A percentile compares a stretch with the other conserved stretches of the same genome.
Evolutionary conservation across 2,113 vertebrate genomes (phyloP).

Genomic region (Leucosticte australis): DNA sequence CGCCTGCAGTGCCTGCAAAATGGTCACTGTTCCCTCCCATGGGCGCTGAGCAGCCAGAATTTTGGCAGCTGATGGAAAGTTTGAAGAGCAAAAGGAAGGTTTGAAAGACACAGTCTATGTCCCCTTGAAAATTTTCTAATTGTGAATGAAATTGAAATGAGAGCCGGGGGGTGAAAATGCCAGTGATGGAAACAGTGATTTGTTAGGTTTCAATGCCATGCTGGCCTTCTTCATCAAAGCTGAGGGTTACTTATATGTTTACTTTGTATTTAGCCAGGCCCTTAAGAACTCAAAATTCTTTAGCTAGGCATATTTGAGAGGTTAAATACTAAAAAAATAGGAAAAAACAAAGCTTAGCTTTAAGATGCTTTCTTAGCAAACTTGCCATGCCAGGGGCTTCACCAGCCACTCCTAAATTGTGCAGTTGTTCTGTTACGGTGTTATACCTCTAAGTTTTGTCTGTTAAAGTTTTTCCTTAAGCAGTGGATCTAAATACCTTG

Average conservation of each 20-base stretch:
- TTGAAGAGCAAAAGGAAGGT: not conserved
- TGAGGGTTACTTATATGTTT: not conserved
- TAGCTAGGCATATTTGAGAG: not conserved
- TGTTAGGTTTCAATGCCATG: not conserved
- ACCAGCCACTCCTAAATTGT: not conserved
- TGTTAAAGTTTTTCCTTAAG: not conserved
- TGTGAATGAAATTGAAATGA: not conserved
- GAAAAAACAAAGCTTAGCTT: not conserved
- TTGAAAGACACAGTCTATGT: not conserved
- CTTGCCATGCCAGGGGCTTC: not conserved
- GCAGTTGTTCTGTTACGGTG: accelerated
- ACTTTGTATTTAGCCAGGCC: not conserved
- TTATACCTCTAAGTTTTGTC: not conserved
- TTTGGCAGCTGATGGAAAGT: not conserved
- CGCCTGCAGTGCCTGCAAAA: not conserved
- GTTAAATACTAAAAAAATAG: not conserved
- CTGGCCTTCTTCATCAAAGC: not conserved
- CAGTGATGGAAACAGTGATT: not conserved
- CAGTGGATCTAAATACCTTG: not conserved
- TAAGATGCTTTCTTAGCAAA: not conserved
- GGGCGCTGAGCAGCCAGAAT: not conserved
- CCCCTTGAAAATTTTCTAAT: not conserved
- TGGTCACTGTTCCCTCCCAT: not conserved
- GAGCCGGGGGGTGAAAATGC: not conserved
- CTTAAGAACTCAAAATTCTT: not conserved